phyloP scores from a whole-genome alignment of 2,888 invertebrate species.

The Spodoptera picta region DNA sequence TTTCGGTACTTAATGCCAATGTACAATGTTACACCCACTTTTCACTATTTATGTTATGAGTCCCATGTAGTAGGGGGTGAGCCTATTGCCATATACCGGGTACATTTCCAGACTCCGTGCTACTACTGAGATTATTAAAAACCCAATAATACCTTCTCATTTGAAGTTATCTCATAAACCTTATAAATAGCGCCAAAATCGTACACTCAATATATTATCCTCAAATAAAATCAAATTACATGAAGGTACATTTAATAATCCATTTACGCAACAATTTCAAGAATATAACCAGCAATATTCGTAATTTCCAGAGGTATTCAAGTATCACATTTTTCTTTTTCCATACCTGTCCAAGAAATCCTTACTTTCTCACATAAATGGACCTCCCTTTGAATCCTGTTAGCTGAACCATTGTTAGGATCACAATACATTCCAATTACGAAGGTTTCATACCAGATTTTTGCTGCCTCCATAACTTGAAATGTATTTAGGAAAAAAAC shows the following conservation, averaged over 20 bases:
- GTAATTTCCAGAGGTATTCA: constrained; percentile 38
- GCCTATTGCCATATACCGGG: no score
- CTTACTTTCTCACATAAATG: constrained; percentile 64
- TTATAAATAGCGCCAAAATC: no score
- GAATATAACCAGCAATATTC: constrained; percentile 8
- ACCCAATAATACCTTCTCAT: no score
- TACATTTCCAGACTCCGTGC: no score
- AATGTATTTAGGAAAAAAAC: constrained; percentile 41
- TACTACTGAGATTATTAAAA: no score
- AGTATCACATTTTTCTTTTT: constrained; percentile 26
- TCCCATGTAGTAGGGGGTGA: no score
- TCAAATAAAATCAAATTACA: background rate
- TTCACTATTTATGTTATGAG: no score
- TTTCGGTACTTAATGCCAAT: no score
- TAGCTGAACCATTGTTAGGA: constrained; percentile 67
- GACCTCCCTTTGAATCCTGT: constrained; percentile 64
- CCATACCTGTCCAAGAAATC: constrained; percentile 55
- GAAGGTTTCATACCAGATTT: constrained; percentile 53
- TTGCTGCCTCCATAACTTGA: constrained; percentile 37
- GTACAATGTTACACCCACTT: no score
- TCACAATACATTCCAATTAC: constrained; percentile 75
- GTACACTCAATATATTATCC: no score
- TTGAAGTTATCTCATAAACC: no score
- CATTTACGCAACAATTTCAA: constrained; percentile 10
- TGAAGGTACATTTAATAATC: background rate